Evolutionary conservation across 2,888 invertebrate species (phyloP).

Genomic region (Apodemia mormo): DNA sequence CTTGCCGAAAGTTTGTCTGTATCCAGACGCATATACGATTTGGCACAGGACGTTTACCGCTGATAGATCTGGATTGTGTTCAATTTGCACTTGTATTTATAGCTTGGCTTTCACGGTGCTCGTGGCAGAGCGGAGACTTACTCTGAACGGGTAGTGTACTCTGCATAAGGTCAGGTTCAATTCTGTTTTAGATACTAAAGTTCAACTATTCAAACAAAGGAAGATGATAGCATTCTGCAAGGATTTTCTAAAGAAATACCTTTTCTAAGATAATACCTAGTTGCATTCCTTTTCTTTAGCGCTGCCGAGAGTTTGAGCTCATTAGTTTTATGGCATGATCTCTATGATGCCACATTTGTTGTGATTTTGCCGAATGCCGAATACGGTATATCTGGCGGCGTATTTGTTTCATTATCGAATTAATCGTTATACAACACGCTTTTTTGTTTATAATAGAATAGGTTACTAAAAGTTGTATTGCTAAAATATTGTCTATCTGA

Average conservation of each 20-base stretch:
- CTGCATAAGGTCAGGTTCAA: constrained; percentile 8
- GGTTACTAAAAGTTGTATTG: no score
- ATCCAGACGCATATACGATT: not conserved
- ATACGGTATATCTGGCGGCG: no score
- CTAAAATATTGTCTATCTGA: no score
- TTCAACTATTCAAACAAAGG: not conserved
- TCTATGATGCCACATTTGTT: no score
- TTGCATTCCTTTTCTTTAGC: not conserved
- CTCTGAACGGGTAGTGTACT: not conserved
- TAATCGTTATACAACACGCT: no score
- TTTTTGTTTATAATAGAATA: no score
- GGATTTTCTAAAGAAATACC: not conserved
- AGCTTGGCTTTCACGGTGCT: not conserved
- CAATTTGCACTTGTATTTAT: constrained; percentile 7
- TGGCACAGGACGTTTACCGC: not conserved
- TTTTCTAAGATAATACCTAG: not conserved
- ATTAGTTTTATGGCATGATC: no score
- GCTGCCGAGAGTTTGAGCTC: no score
- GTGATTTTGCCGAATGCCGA: no score
- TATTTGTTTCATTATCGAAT: no score
- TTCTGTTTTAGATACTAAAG: not conserved
- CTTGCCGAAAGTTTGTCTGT: not conserved
- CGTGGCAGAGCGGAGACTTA: not conserved
- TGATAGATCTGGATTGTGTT: constrained; percentile 13
- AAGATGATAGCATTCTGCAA: not conserved